phyloP scores from a whole-genome alignment of 1,140 invertebrate species.

The Trachelipus rathkii region DNA sequence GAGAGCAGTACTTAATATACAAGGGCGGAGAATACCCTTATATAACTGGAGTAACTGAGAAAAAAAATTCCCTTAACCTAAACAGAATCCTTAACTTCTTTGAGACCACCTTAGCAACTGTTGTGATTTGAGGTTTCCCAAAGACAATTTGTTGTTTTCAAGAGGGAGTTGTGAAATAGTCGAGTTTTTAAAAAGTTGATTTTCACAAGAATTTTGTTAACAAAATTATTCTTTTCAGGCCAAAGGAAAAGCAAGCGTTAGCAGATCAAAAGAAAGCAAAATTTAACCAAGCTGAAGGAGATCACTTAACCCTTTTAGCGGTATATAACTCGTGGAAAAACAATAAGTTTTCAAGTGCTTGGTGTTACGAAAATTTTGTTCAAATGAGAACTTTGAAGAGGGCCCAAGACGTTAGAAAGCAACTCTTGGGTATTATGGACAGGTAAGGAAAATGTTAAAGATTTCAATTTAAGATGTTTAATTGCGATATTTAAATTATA shows the following conservation, averaged over 20 bases:
- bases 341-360: slow-evolving; percentile 97
- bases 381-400: slow-evolving; percentile 94
- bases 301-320: slow-evolving; percentile 94
- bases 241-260: slow-evolving; percentile 93
- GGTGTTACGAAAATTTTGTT: slow-evolving; percentile 99
- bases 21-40: no score
- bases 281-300: slow-evolving; percentile 97
- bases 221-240: slow-evolving; percentile 52
- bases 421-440: slow-evolving; percentile 96
- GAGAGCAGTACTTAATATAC: no score
- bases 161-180: no score
- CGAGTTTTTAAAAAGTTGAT: no score
- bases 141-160: no score
- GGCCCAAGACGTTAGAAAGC: slow-evolving; percentile 97
- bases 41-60: no score
- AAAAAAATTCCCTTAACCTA: no score
- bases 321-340: slow-evolving; percentile 99
- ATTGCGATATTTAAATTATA: neutral
- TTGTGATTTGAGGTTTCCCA: no score
- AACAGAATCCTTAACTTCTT: no score
- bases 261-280: slow-evolving; percentile 99
- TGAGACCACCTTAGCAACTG: no score
- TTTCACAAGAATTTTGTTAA: no score
- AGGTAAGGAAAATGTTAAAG: slow-evolving; percentile 46
- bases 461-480: slow-evolving; percentile 2